These are phyloP conservation scores for Hirtodrosophila cameraria DNA, from an alignment of 2,888 invertebrate genomes.

Conservation along the genomic window DNA sequence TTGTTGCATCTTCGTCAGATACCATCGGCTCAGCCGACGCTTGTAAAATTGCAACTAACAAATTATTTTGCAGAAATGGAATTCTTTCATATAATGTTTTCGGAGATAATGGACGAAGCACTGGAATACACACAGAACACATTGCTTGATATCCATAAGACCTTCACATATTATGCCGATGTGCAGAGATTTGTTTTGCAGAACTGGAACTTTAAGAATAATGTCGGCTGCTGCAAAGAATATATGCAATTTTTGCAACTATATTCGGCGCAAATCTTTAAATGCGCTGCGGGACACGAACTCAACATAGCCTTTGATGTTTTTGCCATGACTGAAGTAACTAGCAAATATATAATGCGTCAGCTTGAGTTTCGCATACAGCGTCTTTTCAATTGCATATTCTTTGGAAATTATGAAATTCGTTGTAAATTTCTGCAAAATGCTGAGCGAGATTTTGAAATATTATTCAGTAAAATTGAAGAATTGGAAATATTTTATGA, in stretches of 20 bases:
- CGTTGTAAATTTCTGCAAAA: slow-evolving; percentile 77
- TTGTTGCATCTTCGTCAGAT: slow-evolving; percentile 75
- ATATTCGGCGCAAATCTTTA: slow-evolving; percentile 72
- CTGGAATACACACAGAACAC: slow-evolving; percentile 72
- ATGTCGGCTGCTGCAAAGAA: slow-evolving; percentile 64
- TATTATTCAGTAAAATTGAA: slow-evolving; percentile 70
- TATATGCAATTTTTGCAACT: slow-evolving; percentile 77
- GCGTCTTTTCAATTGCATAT: slow-evolving; percentile 78
- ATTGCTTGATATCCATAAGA: slow-evolving; percentile 57
- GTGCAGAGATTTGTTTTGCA: slow-evolving; percentile 66
- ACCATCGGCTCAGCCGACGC: slow-evolving; percentile 65
- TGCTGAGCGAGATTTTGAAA: slow-evolving; percentile 76
- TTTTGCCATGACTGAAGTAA: slow-evolving; percentile 76
- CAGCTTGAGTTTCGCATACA: slow-evolving; percentile 81
- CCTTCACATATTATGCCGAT: slow-evolving; percentile 69
- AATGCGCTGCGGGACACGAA: slow-evolving; percentile 64
- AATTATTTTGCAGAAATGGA: slow-evolving; percentile 82
- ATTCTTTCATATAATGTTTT: slow-evolving; percentile 76
- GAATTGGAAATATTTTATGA: slow-evolving; percentile 81
- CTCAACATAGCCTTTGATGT: slow-evolving; percentile 74
- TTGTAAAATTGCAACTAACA: slow-evolving; percentile 68
- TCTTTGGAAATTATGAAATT: slow-evolving; percentile 68
- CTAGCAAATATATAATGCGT: slow-evolving; percentile 74
- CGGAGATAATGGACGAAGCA: slow-evolving; percentile 78
- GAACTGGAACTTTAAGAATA: slow-evolving; percentile 56